Evolutionary conservation across 2,113 vertebrate genomes (phyloP).

Genomic region (Trogon melanurus): DNA sequence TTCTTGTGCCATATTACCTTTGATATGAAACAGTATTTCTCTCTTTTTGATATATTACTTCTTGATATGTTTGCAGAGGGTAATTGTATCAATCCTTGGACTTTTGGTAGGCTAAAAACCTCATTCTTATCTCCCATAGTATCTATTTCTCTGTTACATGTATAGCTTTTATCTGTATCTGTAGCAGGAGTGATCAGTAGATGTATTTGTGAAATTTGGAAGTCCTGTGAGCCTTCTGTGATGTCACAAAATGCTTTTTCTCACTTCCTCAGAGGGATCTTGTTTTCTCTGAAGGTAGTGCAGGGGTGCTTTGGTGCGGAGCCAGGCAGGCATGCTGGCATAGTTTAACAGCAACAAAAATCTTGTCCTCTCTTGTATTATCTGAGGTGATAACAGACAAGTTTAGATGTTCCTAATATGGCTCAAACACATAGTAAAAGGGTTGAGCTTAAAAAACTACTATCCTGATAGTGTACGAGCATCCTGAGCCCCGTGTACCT

Average conservation of each 20-base stretch:
- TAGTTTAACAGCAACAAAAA: not conserved
- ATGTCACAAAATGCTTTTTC: not conserved
- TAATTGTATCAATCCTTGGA: not conserved
- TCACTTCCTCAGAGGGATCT: not conserved
- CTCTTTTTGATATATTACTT: not conserved
- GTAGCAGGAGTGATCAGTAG: not conserved
- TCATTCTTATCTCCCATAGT: not conserved
- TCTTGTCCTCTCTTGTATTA: not conserved
- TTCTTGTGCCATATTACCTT: not conserved
- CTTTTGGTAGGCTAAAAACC: not conserved
- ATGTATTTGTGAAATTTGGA: not conserved
- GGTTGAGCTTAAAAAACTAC: not conserved
- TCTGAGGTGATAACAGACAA: accelerated
- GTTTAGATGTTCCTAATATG: not conserved
- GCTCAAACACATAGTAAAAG: not conserved
- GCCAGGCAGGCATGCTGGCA: accelerated
- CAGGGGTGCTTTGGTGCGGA: not conserved
- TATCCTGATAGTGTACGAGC: no score
- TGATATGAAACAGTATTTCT: not conserved
- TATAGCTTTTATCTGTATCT: not conserved
- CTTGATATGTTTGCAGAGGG: not conserved
- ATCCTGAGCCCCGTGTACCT: not conserved
- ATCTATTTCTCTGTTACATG: not conserved
- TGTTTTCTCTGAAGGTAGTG: not conserved
- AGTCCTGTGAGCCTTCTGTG: not conserved